Base-by-base conservation (phyloP, 2,113 vertebrate species). In the Aythya baeri region DNA sequence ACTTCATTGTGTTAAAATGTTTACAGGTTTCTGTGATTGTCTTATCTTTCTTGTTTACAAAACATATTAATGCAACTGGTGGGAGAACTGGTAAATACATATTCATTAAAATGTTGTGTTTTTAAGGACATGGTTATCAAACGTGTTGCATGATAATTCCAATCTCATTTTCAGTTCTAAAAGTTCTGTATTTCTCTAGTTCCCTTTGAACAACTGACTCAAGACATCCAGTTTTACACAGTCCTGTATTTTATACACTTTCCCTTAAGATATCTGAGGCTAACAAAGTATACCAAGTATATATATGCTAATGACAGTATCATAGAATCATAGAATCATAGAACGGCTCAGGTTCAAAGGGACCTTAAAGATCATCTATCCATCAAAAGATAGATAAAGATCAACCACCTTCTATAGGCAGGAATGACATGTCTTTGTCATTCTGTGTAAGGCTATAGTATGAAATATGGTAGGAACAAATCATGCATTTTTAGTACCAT, bases 41-140 rank as follows among this genome's bases (percentile, higher is more conserved):
- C 50, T 66, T 94, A 50, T 44, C 61, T 78, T 94, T 92, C 85
- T 52, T 91, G 17, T 62, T 93, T 90, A 88, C 72, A 13, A n/a
- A 91, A 32, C 36, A 76, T 59, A 46, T 65, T 57, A 78, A 92
- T 78, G 86, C 59, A 58, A 71, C 13, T 38, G 57, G 29, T 73
- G 71, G 38, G 70, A 87, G 59, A 83, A 91, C 34, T 31, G 44
- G 41, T 59, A 52, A 32, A 17, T 4, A 9, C 43, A 32, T 90
- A 7, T 27, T 78, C 6, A 5, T 86, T 79, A 88, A 83, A 96
- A 92, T 15, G 4, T 2, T 83, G 43, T 38, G 29, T 77, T 96
- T 89, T 88, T 73, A 89, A 41, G 18, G 20, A 59, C 3, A 29
- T 29, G 31, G 14, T 71, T 67, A 83, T 73, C 78, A 93, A 91